Base-by-base conservation (phyloP, 2,113 vertebrate species). In the Eonycteris spelaea region DNA sequence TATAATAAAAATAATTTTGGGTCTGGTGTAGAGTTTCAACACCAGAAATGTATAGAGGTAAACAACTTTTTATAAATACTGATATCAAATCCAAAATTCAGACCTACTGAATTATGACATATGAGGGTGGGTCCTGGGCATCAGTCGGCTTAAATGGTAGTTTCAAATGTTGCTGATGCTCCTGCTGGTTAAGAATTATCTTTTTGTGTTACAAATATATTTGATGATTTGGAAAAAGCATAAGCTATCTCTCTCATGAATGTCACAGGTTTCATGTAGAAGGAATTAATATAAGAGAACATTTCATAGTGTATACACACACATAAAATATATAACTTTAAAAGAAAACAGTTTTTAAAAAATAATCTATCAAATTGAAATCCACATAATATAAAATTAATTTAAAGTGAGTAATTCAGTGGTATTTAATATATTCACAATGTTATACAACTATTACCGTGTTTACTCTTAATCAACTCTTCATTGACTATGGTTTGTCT, bases 91-190 rank as follows among this genome's bases (percentile, higher is more conserved):
- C 15, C 11, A 78, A 53, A 90, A 45, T 45, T 57, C 43, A 12
- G 35, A 48, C 13, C 6, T 15, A 57, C 15, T n/a, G 24, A 63
- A 38, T 28, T 5, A 45, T 45, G 26, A 74, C 59, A 16, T n/a
- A 12, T 63, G 38, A 40, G 10, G 6, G 1, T 11, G 15, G 0
- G 4, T 59, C 11, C 65, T 68, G 33, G 2, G 0, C 12, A n/a
- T 45, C 68, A 3, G 4, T 79, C 26, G 55, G 5, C 14, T 94
- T 59, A 45, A 55, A 38, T 19, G 35, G 6, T 45, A 68, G 2
- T 35, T 94, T 61, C 28, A 61, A 71, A n/a, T 48, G 4, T 12
- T 10, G 1, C 59, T 65, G 30, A 51, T 35, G 35, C n/a, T 43
- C 10, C 33, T 71, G 8, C 33, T 63, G 18, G 15, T 70, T 90